phyloP scores from a whole-genome alignment of 2,113 vertebrate species.

The Xiphorhynchus elegans region DNA sequence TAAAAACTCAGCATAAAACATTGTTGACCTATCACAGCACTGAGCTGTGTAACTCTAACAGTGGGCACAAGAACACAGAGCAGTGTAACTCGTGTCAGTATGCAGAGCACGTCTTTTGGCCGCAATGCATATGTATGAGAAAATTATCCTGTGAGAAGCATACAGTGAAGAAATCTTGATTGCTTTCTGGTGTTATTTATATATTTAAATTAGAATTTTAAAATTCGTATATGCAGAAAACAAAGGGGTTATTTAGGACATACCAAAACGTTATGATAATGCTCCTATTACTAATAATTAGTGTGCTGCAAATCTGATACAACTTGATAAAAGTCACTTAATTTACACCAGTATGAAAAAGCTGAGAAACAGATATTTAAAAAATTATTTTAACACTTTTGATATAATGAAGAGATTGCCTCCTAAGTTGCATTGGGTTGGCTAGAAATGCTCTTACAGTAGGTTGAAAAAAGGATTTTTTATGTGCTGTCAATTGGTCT shows the following conservation, averaged over 20 bases:
- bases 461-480: neutral
- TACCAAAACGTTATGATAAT: neutral
- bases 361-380: neutral
- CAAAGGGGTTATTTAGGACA: conserved; percentile 15
- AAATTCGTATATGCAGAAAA: conserved; percentile 10
- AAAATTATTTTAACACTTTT: neutral
- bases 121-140: conserved; percentile 30
- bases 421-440: neutral
- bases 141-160: neutral
- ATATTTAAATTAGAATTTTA: conserved; percentile 36
- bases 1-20: neutral
- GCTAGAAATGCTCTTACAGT: neutral
- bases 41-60: neutral
- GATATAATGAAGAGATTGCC: neutral
- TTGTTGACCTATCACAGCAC: neutral
- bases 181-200: conserved; percentile 40
- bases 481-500: neutral
- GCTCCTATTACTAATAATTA: neutral
- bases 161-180: conserved; percentile 12
- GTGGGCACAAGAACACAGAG: neutral
- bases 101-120: neutral
- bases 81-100: neutral
- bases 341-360: neutral
- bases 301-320: neutral
- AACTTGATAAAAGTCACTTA: neutral